Base-by-base conservation (phyloP, 2,797 vertebrate genomes). In the Molossus molossus region DNA sequence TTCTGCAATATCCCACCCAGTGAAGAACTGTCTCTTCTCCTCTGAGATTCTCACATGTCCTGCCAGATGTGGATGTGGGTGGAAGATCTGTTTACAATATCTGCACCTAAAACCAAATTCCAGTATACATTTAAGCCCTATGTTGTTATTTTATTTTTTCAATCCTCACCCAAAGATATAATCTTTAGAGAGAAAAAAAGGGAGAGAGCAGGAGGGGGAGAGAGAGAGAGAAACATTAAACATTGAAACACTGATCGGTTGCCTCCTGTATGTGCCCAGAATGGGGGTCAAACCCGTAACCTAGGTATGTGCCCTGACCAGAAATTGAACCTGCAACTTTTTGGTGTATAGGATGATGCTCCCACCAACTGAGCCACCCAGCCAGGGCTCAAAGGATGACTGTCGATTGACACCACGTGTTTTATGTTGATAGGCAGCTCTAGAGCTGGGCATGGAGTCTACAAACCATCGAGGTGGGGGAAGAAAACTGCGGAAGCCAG, bases 321-420 rank as follows among this genome's bases (percentile, higher is more conserved):
- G 40, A 45, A 45, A 45, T 45, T 6, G 40, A 45, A 45, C 40
- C 40, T 45, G 40, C 40, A 45, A 45, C 40, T 45, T 45, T 45
- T 45, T 45, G 40, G 40, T 45, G 40, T 45, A 5, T 45, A 45
- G 40, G 40, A 45, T 45, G 40, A 45, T 45, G 40, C 40, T 45
- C 40, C 40, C 40, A 45, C 40, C 40, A 45, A 45, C 40, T 45
- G 40, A 45, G 40, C 40, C 40, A 45, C 40, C 40, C 40, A 45
- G 40, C 40, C 40, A 45, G 40, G 40, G 40, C 40, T 73, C 57
- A 27, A 85, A 81, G 10, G 23, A 64, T 33, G 15, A 2, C 20
- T 53, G 21, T 72, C 33, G 50, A 57, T 0, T 0, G 33, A 37
- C 9, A 40, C 29, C 3, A 3, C 4, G 79, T 6, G 1, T 45